phyloP scores from a whole-genome alignment of 2,113 vertebrate species.

The Monarcha castaneiventris region DNA sequence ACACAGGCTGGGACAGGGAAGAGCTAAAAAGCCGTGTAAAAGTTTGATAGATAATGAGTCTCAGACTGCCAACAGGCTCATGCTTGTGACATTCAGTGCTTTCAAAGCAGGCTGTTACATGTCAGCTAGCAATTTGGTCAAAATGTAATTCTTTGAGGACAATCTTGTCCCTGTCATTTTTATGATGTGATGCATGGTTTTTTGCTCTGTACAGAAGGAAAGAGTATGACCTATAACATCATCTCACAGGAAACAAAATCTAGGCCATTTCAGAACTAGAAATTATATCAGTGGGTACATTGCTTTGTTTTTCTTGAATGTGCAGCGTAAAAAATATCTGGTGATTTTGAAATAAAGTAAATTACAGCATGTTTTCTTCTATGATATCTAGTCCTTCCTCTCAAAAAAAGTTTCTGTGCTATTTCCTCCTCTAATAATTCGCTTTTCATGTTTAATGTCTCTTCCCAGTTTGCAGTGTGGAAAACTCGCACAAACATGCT shows the following conservation, averaged over 20 bases:
- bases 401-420: neutral
- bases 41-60: neutral
- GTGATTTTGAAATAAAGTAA: neutral
- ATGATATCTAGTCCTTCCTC: neutral
- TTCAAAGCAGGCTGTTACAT: neutral
- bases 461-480: neutral
- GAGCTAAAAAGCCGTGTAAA: neutral
- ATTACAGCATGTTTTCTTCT: neutral
- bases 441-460: neutral
- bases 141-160: neutral
- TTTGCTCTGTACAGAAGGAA: neutral
- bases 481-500: neutral
- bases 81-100: neutral
- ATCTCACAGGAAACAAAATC: neutral
- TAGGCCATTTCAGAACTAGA: neutral
- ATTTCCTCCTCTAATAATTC: neutral
- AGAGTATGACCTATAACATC: neutral
- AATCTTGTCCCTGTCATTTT: neutral
- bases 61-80: neutral
- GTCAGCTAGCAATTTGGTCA: neutral
- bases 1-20: neutral
- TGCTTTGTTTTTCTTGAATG: neutral
- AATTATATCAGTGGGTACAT: neutral
- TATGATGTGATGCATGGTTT: rapidly evolving
- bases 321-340: neutral